Evolutionary conservation across 2,113 vertebrate species (phyloP).

Genomic region (Tachuris rubrigastra): DNA sequence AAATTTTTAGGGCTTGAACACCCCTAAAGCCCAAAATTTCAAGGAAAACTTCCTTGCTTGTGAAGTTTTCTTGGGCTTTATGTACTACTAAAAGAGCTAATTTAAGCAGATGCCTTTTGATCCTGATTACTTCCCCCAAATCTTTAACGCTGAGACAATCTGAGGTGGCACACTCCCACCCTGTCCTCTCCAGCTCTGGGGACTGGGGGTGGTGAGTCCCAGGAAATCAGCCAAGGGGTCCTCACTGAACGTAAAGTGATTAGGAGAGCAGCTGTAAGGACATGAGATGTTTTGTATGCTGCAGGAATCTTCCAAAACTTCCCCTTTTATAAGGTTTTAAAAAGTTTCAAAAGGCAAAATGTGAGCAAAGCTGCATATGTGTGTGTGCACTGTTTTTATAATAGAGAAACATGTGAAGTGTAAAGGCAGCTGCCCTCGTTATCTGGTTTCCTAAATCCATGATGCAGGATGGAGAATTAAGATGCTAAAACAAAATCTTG

Average conservation of each 20-base stretch:
- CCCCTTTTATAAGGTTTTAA: not conserved
- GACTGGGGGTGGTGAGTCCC: not conserved
- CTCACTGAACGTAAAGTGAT: not conserved
- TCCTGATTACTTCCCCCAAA: not conserved
- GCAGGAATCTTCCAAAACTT: not conserved
- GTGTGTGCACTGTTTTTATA: not conserved
- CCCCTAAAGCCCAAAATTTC: not conserved
- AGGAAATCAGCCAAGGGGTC: not conserved
- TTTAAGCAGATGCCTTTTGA: not conserved
- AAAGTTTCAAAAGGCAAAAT: not conserved
- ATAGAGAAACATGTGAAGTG: not conserved
- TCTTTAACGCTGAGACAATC: not conserved
- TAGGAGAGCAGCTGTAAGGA: rapidly evolving
- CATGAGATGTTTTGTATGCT: not conserved
- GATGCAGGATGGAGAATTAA: not conserved
- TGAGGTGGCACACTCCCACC: not conserved
- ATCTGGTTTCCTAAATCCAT: not conserved
- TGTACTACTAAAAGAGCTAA: not conserved
- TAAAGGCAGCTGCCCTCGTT: not conserved
- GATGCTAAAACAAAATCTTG: not conserved
- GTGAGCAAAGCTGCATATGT: not conserved
- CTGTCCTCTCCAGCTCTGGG: not conserved
- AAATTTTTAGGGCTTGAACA: not conserved
- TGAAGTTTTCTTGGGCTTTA: not conserved
- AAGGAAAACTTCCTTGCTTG: not conserved